Evolutionary conservation across 2,888 invertebrate species (phyloP).

Genomic region (Eretmocerus hayati): DNA sequence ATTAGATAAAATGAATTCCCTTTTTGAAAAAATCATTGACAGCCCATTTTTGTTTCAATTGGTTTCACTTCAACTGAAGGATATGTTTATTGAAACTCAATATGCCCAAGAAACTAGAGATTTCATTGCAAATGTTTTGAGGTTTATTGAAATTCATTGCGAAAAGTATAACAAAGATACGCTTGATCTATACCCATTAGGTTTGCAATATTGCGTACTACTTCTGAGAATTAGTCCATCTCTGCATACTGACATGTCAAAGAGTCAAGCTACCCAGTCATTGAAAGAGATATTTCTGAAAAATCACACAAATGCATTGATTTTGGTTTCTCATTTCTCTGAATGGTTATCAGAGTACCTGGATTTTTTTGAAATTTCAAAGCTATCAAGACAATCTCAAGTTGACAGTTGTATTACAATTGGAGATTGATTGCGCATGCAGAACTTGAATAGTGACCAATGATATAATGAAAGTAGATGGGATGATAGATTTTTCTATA

Average conservation of each 20-base stretch:
- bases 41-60: conserved; percentile 32
- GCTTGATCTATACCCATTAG: conserved; percentile 36
- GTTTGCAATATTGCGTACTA: conserved; percentile 30
- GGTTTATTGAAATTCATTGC: conserved; percentile 24
- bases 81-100: conserved; percentile 28
- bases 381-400: not conserved
- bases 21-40: conserved; percentile 26
- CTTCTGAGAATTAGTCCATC: conserved; percentile 32
- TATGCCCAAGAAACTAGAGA: conserved; percentile 25
- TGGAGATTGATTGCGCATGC: not conserved
- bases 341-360: conserved; percentile 30
- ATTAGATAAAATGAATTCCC: conserved; percentile 13
- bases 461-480: too few species aligned
- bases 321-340: conserved; percentile 36
- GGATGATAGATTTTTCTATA: too few species aligned
- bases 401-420: not conserved
- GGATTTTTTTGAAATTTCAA: conserved; percentile 14
- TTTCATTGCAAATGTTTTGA: conserved; percentile 29
- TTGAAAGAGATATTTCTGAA: conserved; percentile 26
- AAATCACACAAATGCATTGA: conserved; percentile 26
- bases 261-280: conserved; percentile 23
- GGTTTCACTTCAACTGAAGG: conserved; percentile 28
- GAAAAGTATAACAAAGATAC: conserved; percentile 24
- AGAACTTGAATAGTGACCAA: not conserved
- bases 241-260: conserved; percentile 29